Percentiles rank a stretch among this genome's conserved stretches.
These are phyloP conservation scores for Dasypolia templi DNA, from an alignment of 2,888 invertebrate genomes.

Conservation along the genomic window DNA sequence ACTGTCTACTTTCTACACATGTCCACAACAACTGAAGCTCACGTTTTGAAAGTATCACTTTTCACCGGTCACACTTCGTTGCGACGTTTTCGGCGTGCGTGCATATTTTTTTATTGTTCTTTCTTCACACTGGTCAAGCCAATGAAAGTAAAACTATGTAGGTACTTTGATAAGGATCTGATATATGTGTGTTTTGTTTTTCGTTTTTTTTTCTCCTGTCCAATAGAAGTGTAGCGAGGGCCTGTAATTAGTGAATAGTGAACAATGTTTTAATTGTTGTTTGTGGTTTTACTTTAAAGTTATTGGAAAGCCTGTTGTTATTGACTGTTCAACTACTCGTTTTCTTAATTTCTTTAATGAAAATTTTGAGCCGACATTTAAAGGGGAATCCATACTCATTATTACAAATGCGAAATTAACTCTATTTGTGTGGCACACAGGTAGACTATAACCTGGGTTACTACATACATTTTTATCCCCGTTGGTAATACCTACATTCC, in stretches of 20 bases:
- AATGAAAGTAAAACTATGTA: constrained; percentile 63
- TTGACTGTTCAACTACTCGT: not conserved
- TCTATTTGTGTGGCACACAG: too few species aligned
- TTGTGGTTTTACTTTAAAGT: not conserved
- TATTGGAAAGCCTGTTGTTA: not conserved
- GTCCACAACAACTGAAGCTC: constrained; percentile 65
- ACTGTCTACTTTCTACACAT: constrained; percentile 49
- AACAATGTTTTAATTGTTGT: not conserved
- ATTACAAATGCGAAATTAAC: too few species aligned
- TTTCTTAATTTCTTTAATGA: not conserved
- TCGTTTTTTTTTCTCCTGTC: constrained; percentile 1
- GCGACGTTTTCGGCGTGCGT: constrained; percentile 67
- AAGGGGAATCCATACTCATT: too few species aligned
- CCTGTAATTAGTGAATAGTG: constrained; percentile 5
- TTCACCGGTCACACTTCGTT: constrained; percentile 80
- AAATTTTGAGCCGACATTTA: too few species aligned
- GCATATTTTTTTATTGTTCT: constrained; percentile 48
- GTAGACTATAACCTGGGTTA: too few species aligned
- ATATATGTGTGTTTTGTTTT: constrained; percentile 25
- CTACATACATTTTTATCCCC: too few species aligned
- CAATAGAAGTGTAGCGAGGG: not conserved
- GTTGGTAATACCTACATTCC: too few species aligned
- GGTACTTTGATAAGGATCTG: constrained; percentile 36
- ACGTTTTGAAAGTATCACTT: constrained; percentile 82
- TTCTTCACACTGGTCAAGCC: constrained; percentile 61